phyloP scores from a whole-genome alignment of 2,113 vertebrate genomes.

The Elgaria multicarinata region DNA sequence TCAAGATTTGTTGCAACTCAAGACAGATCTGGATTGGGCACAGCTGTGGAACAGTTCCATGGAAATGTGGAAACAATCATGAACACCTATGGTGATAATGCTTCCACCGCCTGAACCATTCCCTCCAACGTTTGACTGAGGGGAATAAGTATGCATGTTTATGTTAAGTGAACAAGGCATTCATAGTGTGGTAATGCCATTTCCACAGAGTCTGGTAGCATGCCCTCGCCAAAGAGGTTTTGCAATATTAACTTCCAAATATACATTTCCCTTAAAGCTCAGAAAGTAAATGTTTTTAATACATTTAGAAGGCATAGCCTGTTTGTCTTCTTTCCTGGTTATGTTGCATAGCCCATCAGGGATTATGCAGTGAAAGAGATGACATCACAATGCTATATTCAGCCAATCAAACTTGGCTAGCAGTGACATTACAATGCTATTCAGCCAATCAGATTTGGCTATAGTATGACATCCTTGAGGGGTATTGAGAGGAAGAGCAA shows the following conservation, averaged over 20 bases:
- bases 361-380: background rate
- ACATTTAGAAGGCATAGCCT: background rate
- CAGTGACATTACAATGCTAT: too few relatives aligned
- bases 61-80: slow-evolving; percentile 39
- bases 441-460: background rate
- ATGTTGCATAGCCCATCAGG: background rate
- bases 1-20: slow-evolving; percentile 18
- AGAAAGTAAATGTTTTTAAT: background rate
- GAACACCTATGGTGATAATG: slow-evolving; percentile 42
- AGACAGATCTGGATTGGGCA: background rate
- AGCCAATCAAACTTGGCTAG: background rate
- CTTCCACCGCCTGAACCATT: slow-evolving; percentile 13
- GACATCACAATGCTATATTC: background rate
- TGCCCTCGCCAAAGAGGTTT: slow-evolving; percentile 14
- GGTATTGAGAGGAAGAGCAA: background rate
- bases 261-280: background rate
- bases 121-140: slow-evolving; percentile 1
- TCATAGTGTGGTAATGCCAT: slow-evolving; percentile 5
- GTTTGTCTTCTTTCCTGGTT: background rate
- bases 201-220: background rate
- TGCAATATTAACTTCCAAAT: slow-evolving; percentile 9
- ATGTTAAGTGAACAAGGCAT: slow-evolving; percentile 25
- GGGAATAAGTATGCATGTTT: slow-evolving; percentile 25
- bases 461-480: background rate
- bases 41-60: slow-evolving; percentile 28